phyloP scores from a whole-genome alignment of 2,113 vertebrate genomes.

The Caracal caracal region DNA sequence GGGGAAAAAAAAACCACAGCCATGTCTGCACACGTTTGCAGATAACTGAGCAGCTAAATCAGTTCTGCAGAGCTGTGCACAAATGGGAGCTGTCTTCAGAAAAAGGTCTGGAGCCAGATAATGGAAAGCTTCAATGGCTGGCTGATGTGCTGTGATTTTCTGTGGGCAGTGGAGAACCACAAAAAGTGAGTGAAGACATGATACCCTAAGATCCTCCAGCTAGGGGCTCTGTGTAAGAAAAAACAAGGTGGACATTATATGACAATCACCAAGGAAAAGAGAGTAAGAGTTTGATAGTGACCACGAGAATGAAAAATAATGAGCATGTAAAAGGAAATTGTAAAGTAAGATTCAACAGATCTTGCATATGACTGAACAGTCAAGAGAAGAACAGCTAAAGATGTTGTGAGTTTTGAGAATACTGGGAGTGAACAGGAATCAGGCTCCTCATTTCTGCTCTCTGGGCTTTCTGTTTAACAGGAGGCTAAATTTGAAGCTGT shows the following conservation, averaged over 20 bases:
- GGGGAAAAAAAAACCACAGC: background rate
- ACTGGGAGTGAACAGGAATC: background rate
- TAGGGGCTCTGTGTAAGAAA: background rate
- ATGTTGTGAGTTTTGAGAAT: background rate
- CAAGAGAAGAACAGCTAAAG: background rate
- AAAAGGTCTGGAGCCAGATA: background rate
- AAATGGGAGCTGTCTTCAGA: background rate
- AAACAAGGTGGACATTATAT: background rate
- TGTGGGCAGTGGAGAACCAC: background rate
- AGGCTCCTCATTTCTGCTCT: background rate
- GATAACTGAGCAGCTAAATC: background rate
- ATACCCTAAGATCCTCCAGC: background rate
- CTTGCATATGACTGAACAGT: background rate
- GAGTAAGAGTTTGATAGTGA: background rate
- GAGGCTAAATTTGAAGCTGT: constrained; percentile 43
- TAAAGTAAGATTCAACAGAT: background rate
- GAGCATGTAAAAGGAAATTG: background rate
- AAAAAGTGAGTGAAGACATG: background rate
- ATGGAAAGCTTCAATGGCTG: background rate
- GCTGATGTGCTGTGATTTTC: background rate
- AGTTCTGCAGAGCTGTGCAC: background rate
- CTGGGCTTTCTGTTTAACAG: constrained; percentile 21
- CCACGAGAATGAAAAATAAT: background rate
- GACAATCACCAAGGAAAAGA: constrained; percentile 23
- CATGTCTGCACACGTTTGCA: background rate